phyloP scores from a whole-genome alignment of 2,797 vertebrate species.

The Enteromius radiatus region DNA sequence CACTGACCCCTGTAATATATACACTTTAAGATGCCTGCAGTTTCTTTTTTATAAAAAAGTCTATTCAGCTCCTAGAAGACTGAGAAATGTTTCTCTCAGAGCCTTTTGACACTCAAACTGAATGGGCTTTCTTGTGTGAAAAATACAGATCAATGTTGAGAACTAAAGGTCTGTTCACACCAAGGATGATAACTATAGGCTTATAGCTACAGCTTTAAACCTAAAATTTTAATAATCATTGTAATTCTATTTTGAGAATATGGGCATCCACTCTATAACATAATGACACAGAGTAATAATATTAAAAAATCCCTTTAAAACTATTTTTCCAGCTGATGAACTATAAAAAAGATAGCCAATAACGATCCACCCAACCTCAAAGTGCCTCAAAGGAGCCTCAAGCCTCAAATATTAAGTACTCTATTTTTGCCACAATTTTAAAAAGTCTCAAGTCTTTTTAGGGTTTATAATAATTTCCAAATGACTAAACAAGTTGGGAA shows the following conservation, averaged over 20 bases:
- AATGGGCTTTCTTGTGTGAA: not conserved
- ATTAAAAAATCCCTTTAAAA: not conserved
- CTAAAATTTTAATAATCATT: not conserved
- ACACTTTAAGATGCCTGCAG: not conserved
- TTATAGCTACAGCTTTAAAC: no score
- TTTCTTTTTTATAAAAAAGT: constrained; percentile 10
- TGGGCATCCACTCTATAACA: not conserved
- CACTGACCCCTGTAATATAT: not conserved
- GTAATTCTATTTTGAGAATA: not conserved
- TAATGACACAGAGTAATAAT: not conserved
- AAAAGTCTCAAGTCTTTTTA: not conserved
- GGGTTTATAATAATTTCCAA: not conserved
- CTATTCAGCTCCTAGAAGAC: not conserved
- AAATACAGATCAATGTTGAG: not conserved
- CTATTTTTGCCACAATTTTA: not conserved
- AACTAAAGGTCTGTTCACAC: no score
- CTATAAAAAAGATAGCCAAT: not conserved
- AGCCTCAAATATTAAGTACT: not conserved
- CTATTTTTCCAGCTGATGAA: not conserved
- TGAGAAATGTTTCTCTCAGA: not conserved
- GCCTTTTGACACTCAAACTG: not conserved
- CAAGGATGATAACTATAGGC: no score
- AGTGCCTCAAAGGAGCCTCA: no score
- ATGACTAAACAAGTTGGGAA: not conserved
- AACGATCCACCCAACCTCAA: not conserved